Evolutionary conservation across 2,113 vertebrate species (phyloP).

Genomic region (Lepus europaeus): DNA sequence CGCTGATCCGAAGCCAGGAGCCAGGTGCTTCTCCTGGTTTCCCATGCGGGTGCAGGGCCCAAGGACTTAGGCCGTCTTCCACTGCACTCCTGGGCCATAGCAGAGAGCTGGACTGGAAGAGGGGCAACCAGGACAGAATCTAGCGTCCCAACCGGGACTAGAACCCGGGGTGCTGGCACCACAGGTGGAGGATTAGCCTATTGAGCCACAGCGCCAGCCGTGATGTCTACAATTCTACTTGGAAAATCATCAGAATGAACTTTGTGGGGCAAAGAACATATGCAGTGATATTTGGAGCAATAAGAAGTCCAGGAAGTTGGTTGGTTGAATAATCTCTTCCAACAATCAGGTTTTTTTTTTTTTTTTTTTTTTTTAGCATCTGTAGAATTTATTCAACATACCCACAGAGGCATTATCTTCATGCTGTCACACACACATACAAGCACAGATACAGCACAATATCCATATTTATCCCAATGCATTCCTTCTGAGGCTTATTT

Average conservation of each 20-base stretch:
- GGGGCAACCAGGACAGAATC: too few species aligned
- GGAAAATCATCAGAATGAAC: conserved; percentile 3
- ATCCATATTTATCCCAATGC: conserved; percentile 86
- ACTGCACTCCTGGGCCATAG: too few species aligned
- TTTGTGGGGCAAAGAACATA: background rate
- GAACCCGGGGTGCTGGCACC: too few species aligned
- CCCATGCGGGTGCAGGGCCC: too few species aligned
- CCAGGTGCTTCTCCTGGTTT: too few species aligned
- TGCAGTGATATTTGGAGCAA: background rate
- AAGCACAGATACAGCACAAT: conserved; percentile 87
- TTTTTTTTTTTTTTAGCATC: conserved; percentile 78
- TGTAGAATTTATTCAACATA: conserved; percentile 89
- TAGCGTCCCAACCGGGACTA: too few species aligned
- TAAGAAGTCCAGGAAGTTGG: background rate
- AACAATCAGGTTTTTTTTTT: background rate
- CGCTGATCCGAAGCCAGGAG: too few species aligned
- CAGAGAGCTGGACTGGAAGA: too few species aligned
- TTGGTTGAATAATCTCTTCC: background rate
- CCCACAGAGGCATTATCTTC: conserved; percentile 87
- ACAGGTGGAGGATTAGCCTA: too few species aligned
- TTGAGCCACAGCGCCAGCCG: too few species aligned
- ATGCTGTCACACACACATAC: conserved; percentile 88
- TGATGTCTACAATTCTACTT: background rate
- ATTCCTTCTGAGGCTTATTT: conserved; percentile 91
- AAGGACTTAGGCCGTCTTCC: too few species aligned